phyloP scores from a whole-genome alignment of 2,888 invertebrate genomes.

The Elgonia sp. region DNA sequence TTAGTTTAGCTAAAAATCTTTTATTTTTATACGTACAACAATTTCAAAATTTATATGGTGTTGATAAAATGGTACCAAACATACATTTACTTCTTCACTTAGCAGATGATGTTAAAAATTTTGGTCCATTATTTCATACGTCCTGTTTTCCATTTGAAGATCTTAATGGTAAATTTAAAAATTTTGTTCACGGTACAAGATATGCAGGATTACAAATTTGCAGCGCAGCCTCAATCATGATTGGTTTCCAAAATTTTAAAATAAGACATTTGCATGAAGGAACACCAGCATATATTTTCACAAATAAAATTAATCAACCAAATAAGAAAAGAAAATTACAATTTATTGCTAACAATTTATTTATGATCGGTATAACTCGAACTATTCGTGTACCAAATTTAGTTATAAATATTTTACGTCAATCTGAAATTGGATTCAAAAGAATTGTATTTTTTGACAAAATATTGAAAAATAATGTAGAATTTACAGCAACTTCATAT shows the following conservation, averaged over 20 bases:
- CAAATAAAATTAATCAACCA: not conserved
- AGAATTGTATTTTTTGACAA: not conserved
- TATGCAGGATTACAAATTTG: too few relatives aligned
- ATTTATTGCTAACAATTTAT: not conserved
- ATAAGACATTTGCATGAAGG: too few relatives aligned
- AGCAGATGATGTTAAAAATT: too few relatives aligned
- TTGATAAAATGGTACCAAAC: too few relatives aligned
- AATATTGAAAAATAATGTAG: not conserved
- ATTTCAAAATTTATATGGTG: slow-evolving; percentile 75
- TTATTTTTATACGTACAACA: slow-evolving; percentile 65
- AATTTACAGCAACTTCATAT: not conserved
- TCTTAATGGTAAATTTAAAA: too few relatives aligned
- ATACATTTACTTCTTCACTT: too few relatives aligned
- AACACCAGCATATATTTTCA: too few relatives aligned
- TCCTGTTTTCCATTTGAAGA: too few relatives aligned
- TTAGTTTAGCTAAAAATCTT: slow-evolving; percentile 1
- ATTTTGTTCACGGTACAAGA: too few relatives aligned
- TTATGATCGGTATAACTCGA: not conserved
- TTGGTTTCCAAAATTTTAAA: too few relatives aligned
- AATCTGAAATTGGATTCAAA: not conserved
- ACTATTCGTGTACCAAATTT: not conserved
- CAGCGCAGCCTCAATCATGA: too few relatives aligned
- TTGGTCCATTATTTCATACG: too few relatives aligned
- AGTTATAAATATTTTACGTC: not conserved
- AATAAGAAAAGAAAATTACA: not conserved